These are phyloP conservation scores for Phylloscopus whistleri DNA, from an alignment of 2,113 vertebrate species.

Conservation along the genomic window DNA sequence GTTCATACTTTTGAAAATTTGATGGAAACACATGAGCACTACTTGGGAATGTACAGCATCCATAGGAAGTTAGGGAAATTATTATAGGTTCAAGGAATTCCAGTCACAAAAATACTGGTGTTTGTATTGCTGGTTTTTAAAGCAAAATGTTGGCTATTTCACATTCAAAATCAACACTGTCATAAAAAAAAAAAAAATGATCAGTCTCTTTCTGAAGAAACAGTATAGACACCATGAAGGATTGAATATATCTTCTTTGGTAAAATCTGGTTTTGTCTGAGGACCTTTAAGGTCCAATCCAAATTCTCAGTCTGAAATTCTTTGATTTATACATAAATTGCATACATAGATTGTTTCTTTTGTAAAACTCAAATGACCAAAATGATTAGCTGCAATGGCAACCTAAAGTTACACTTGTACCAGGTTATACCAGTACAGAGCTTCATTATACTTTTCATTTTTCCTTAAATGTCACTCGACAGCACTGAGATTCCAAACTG, in stretches of 20 bases:
- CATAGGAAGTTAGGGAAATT: background rate
- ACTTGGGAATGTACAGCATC: background rate
- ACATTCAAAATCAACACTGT: background rate
- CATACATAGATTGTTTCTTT: background rate
- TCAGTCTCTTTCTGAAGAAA: background rate
- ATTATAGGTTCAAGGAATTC: background rate
- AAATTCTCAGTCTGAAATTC: background rate
- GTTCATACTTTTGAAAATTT: background rate
- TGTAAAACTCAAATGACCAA: background rate
- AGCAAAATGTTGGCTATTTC: background rate
- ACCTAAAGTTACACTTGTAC: background rate
- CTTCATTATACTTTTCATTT: background rate
- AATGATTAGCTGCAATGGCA: background rate
- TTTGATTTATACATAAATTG: background rate
- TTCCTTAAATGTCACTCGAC: background rate
- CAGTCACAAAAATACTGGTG: background rate
- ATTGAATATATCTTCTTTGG: background rate
- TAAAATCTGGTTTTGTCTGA: background rate
- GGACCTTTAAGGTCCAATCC: background rate
- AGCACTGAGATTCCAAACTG: background rate
- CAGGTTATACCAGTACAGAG: background rate
- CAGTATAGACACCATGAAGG: background rate
- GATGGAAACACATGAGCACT: rapidly evolving
- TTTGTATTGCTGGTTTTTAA: background rate
- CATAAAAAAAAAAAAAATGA: background rate